These are phyloP conservation scores for Perithous albicinctus DNA, from an alignment of 2,888 invertebrate species.

Conservation along the genomic window DNA sequence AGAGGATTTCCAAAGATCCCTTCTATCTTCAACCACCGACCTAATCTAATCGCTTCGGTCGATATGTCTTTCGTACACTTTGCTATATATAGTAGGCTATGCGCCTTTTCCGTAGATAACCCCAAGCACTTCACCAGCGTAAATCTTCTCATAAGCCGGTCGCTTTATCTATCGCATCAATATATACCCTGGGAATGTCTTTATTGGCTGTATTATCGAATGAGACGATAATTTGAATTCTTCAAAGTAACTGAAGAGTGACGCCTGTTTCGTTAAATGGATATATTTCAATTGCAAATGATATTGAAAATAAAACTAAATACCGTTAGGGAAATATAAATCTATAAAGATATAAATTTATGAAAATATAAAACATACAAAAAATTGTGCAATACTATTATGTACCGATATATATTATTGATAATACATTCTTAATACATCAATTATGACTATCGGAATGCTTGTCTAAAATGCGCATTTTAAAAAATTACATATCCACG, in stretches of 20 bases:
- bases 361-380: too few relatives aligned
- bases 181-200: constrained; percentile 37
- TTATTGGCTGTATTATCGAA: constrained; percentile 40
- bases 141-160: constrained; percentile 54
- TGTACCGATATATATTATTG: too few relatives aligned
- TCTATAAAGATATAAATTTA: too few relatives aligned
- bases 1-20: constrained; percentile 38
- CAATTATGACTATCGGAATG: neutral
- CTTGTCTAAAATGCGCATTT: neutral
- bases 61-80: constrained; percentile 57
- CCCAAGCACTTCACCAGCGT: constrained; percentile 50
- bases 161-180: constrained; percentile 59
- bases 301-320: too few relatives aligned
- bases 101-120: constrained; percentile 58
- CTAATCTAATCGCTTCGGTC: constrained; percentile 60
- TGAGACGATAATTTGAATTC: constrained; percentile 32
- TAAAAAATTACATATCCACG: neutral
- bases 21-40: constrained; percentile 8
- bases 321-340: too few relatives aligned
- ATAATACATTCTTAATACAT: neutral
- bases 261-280: neutral
- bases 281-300: neutral
- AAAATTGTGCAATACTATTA: too few relatives aligned
- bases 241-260: neutral
- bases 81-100: constrained; percentile 10